Percentiles rank a stretch among this genome's conserved stretches.
Evolutionary conservation across 2,888 invertebrate species (phyloP).

Genomic region (Tetranychus truncatus): DNA sequence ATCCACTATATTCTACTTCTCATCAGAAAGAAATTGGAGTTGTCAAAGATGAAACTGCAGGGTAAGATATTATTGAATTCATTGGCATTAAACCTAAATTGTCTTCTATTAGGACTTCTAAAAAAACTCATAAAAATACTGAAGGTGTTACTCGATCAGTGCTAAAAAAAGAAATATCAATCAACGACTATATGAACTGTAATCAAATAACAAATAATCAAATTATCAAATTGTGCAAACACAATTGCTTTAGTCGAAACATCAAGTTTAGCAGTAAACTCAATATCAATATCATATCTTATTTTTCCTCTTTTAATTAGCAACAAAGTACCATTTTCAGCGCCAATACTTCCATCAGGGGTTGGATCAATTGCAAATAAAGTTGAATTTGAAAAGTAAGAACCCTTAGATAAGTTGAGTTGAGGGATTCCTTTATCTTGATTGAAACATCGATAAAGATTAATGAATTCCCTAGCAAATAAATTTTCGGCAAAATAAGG

Average conservation of each 20-base stretch:
- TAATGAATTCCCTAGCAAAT: too few relatives aligned
- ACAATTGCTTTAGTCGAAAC: not conserved
- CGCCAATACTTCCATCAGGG: not conserved
- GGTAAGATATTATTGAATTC: slow-evolving; percentile 28
- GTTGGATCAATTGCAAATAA: not conserved
- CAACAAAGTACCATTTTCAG: not conserved
- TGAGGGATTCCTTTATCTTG: too few relatives aligned
- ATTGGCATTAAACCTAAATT: slow-evolving; percentile 25
- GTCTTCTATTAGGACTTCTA: not conserved
- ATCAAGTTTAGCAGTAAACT: not conserved
- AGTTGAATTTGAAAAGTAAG: not conserved
- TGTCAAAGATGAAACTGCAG: slow-evolving; percentile 30
- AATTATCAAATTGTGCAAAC: not conserved
- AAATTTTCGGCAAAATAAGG: too few relatives aligned
- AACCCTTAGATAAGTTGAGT: not conserved
- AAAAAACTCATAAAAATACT: not conserved
- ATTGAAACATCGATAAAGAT: too few relatives aligned
- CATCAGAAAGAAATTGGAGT: slow-evolving; percentile 30
- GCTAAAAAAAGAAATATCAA: not conserved
- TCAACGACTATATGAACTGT: not conserved
- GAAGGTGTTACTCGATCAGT: not conserved
- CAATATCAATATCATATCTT: not conserved
- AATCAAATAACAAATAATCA: too few relatives aligned
- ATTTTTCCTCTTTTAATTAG: not conserved
- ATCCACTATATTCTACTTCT: not conserved